Evolutionary conservation across 2,888 invertebrate species (phyloP).

Genomic region (Nudaria mundana): DNA sequence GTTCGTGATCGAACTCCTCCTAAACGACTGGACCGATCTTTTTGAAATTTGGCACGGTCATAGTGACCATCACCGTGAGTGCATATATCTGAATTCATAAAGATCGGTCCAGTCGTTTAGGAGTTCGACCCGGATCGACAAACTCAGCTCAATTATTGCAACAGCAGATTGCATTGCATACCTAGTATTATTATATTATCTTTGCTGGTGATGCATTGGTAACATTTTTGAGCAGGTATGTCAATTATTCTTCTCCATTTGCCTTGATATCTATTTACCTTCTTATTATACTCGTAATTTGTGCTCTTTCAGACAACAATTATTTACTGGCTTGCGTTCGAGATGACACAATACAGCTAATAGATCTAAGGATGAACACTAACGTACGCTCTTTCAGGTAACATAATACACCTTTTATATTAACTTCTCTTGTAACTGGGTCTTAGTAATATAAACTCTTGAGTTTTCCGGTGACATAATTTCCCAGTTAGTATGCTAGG

Average conservation of each 20-base stretch:
- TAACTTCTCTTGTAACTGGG: slow-evolving; percentile 22
- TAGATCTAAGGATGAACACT: slow-evolving; percentile 97
- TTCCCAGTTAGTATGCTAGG: slow-evolving; percentile 18
- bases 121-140: too few species aligned
- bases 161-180: too few species aligned
- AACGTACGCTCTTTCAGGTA: slow-evolving; percentile 95
- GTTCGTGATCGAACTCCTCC: too few species aligned
- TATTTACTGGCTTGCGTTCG: slow-evolving; percentile 95
- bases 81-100: too few species aligned
- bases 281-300: too few species aligned
- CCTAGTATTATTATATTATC: too few species aligned
- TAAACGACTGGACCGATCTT: too few species aligned
- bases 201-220: too few species aligned
- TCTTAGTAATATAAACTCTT: slow-evolving; percentile 18
- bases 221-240: slow-evolving; percentile 5
- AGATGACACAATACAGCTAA: slow-evolving; percentile 96
- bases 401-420: slow-evolving; percentile 18
- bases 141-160: too few species aligned
- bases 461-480: slow-evolving; percentile 16
- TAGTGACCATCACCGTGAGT: too few species aligned
- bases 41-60: too few species aligned
- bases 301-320: slow-evolving; percentile 87
- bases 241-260: slow-evolving; percentile 12
- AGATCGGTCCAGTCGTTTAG: too few species aligned
- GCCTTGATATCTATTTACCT: slow-evolving; percentile 24